phyloP scores from a whole-genome alignment of 2,888 invertebrate genomes.

The Ditylenchus weischeri region DNA sequence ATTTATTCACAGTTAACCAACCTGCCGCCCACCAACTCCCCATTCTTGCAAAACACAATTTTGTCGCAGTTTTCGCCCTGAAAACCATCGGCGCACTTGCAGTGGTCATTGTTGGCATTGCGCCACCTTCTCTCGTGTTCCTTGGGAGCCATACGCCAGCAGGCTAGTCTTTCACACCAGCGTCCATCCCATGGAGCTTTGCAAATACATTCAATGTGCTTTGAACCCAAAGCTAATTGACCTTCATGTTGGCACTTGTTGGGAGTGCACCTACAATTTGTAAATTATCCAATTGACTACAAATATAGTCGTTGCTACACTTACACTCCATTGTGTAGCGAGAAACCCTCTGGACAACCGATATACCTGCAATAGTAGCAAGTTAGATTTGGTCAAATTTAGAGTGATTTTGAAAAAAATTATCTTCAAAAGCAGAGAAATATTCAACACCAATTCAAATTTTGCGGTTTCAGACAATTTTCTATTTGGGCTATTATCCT shows the following conservation, averaged over 20 bases:
- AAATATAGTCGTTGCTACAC: constrained; percentile 18
- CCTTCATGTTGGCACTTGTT: constrained; percentile 52
- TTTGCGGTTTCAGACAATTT: too few species aligned
- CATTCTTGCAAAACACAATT: constrained; percentile 45
- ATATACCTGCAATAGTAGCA: constrained; percentile 26
- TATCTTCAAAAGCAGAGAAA: background rate
- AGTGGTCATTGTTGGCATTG: constrained; percentile 39
- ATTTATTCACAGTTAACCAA: background rate
- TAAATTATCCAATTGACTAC: background rate
- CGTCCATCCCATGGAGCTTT: constrained; percentile 55
- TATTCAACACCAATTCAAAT: too few species aligned
- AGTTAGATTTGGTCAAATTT: background rate
- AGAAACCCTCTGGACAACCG: constrained; percentile 44
- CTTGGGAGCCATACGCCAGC: constrained; percentile 50
- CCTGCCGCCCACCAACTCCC: constrained; percentile 40
- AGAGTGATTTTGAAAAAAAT: background rate
- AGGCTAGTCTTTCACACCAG: constrained; percentile 53
- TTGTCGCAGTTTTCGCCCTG: constrained; percentile 50
- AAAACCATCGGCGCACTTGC: constrained; percentile 47
- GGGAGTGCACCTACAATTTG: constrained; percentile 47
- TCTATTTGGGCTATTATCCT: too few species aligned
- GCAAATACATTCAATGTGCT: constrained; percentile 53
- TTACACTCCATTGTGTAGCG: constrained; percentile 41
- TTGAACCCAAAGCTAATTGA: constrained; percentile 47
- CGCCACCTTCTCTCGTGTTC: constrained; percentile 42